Base-by-base conservation (phyloP, 1,140 invertebrate species). In the Megalonaias nervosa region DNA sequence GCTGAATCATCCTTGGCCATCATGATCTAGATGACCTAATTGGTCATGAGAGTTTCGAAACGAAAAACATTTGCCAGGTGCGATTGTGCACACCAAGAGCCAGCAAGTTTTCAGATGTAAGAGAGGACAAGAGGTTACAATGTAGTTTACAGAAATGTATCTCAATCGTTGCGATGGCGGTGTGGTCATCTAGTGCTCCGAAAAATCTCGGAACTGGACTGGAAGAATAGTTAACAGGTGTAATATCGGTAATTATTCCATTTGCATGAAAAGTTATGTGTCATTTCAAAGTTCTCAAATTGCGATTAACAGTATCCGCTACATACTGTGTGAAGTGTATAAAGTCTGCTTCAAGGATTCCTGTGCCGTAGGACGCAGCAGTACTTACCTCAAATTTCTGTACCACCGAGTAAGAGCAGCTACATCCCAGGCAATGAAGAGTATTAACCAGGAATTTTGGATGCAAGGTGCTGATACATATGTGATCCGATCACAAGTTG, bases 401-500 rank as follows among this genome's bases (percentile, higher is more conserved):
- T 11, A 83, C 76, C 75, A 83, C 82, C 19, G 17, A 58, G 65
- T 84, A 86, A 19, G 81, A 80, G 56, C 57, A 80, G 56, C 84
- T 78, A 71, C 84, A 81, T 16, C 81, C 79, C 26, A 74, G 77
- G 16, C 62, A 77, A 56, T 80, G 62, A 1, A 85, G 64, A 15
- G 74, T 72, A 38, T 86, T 76, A 59, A 84, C 62, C 19, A 84
- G 72, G 48, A 80, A 81, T 57, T n/a, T 66, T 71, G 5, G 78
- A 85, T 58, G 60, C 80, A 82, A 81, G 81, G 16, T 71, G 80
- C 21, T 81, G 77, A 67, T 86, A 80, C 56, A 85, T 57, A 38
- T 86, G 79, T 3, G 85, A 72, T 48, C 74, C 80, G 48, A 83
- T 38, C 15, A 82, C 79, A 17, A 84, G 55, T 21, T 85, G 85